phyloP scores from a whole-genome alignment of 1,140 invertebrate species.

The Leptinotarsa texana region DNA sequence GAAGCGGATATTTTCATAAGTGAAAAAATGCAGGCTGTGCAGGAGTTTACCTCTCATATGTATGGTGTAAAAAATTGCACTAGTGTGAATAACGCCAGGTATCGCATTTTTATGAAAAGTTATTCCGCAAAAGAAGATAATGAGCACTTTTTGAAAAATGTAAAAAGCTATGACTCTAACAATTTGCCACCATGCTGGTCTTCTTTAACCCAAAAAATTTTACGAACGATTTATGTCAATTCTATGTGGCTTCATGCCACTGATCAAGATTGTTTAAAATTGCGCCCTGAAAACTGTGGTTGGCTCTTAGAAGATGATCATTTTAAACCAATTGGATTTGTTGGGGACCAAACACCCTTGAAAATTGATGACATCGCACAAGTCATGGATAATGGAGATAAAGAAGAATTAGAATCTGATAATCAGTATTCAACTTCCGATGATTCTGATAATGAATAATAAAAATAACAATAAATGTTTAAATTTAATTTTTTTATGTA shows the following conservation, averaged over 20 bases:
- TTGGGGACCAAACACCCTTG: constrained; percentile 23
- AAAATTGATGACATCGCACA: constrained; percentile 21
- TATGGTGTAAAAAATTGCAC: constrained; percentile 25
- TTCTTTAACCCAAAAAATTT: constrained; percentile 17
- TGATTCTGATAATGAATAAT: constrained; percentile 13
- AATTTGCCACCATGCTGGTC: constrained; percentile 15
- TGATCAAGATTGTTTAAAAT: constrained; percentile 16
- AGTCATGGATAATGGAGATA: constrained; percentile 17
- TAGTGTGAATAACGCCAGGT: constrained; percentile 21
- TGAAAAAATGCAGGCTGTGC: constrained; percentile 18
- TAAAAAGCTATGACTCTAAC: constrained; percentile 22
- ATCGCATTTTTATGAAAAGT: constrained; percentile 20
- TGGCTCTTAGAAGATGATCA: constrained; percentile 23
- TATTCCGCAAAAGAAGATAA: constrained; percentile 21
- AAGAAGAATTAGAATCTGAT: constrained; percentile 18
- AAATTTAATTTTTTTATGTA: constrained; percentile 15
- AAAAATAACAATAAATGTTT: constrained; percentile 19
- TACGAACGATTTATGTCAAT: constrained; percentile 18
- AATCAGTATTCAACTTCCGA: constrained; percentile 14
- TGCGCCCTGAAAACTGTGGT: constrained; percentile 26
- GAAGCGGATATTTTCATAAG: constrained; percentile 26
- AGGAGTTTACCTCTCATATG: constrained; percentile 13
- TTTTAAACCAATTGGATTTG: constrained; percentile 25
- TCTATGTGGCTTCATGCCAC: constrained; percentile 27
- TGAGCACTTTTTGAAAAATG: constrained; percentile 22